Percentiles rank a stretch among this genome's conserved stretches.
Evolutionary conservation across 2,113 vertebrate species (phyloP).

Genomic region (Malurus melanocephalus): DNA sequence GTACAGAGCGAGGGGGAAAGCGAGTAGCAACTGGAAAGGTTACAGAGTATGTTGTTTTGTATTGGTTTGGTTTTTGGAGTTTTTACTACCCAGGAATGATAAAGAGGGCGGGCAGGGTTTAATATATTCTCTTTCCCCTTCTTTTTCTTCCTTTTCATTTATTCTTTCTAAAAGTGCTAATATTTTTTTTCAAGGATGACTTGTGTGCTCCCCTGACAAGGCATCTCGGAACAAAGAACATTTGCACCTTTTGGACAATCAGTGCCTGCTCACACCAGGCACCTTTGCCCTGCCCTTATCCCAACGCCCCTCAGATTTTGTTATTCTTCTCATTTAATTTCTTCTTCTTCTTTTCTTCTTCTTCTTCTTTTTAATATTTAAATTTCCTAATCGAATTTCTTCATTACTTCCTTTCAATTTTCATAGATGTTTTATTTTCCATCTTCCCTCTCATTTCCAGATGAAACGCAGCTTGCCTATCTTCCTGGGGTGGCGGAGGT

Average conservation of each 20-base stretch:
- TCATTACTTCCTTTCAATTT: neutral
- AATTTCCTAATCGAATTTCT: neutral
- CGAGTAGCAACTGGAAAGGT: neutral
- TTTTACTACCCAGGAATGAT: neutral
- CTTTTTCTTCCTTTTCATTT: neutral
- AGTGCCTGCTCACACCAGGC: neutral
- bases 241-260: neutral
- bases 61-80: neutral
- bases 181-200: neutral
- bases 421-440: neutral
- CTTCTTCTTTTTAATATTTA: neutral
- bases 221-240: constrained; percentile 16
- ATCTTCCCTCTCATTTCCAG: neutral
- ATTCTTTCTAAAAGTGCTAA: neutral
- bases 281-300: neutral
- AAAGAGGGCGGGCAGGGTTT: neutral
- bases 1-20: neutral
- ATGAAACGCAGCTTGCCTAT: neutral
- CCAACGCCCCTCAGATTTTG: neutral
- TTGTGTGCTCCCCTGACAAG: neutral
- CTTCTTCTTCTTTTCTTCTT: neutral
- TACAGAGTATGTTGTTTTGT: neutral
- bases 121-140: neutral
- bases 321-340: neutral
- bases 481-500: neutral